Conservation (phyloP, 2,113 vertebrate species). For the Lagopus leucura region DNA sequence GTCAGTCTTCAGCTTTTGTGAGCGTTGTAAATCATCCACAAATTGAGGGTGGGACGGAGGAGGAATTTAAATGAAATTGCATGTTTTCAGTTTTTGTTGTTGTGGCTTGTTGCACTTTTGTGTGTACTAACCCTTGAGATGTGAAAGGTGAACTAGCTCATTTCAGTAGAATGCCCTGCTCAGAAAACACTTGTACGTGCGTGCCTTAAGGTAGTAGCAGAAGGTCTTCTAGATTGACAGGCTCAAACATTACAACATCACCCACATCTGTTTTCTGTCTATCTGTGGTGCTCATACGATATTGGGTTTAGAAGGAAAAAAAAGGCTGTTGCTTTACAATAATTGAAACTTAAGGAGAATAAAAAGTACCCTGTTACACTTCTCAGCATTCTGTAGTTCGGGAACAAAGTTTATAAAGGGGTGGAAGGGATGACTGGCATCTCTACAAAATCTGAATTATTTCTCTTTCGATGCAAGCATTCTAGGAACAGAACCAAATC, state of each 20-base stretch:
- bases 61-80: slow-evolving; percentile 71
- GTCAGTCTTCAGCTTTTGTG: slow-evolving; percentile 57
- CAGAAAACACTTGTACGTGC: not conserved
- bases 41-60: slow-evolving; percentile 63
- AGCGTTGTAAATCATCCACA: slow-evolving; percentile 38
- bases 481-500: not conserved
- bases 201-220: not conserved
- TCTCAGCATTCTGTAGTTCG: not conserved
- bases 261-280: not conserved
- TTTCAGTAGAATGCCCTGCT: not conserved
- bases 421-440: not conserved
- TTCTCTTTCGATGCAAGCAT: not conserved
- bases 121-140: slow-evolving; percentile 77
- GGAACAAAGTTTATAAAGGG: not conserved
- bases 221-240: slow-evolving; percentile 42
- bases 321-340: not conserved
- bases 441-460: not conserved
- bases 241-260: slow-evolving; percentile 21
- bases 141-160: slow-evolving; percentile 50
- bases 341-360: not conserved
- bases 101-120: slow-evolving; percentile 77
- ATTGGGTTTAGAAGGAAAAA: not conserved
- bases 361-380: not conserved
- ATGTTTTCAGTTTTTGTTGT: slow-evolving; percentile 72
- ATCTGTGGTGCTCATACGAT: not conserved